Evolutionary conservation across 2,888 invertebrate genomes (phyloP).

Genomic region (Lithophane ornitopus): DNA sequence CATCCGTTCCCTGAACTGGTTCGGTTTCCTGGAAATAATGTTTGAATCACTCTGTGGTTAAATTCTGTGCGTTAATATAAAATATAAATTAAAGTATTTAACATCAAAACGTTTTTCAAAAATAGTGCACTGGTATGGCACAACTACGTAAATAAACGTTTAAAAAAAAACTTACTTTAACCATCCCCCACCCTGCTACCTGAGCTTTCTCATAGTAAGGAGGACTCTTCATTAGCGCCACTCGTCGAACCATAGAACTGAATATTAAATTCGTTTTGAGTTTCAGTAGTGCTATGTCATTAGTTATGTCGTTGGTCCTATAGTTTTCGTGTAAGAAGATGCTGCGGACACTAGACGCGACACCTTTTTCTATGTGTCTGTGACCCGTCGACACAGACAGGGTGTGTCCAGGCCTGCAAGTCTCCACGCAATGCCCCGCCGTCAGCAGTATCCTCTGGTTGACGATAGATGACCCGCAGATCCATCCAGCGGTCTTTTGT

Average conservation of each 20-base stretch:
- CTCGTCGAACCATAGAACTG: neutral
- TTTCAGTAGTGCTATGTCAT: neutral
- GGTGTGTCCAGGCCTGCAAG: accelerated
- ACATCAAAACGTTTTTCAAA: no score
- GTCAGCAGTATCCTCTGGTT: conserved; percentile 15
- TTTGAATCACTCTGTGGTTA: no score
- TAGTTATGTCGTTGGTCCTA: no score
- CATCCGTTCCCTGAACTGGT: no score
- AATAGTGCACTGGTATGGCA: no score
- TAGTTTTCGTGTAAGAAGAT: neutral
- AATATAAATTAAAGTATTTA: no score
- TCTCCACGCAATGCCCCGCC: neutral
- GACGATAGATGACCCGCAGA: conserved; percentile 8
- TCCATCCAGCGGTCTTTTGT: accelerated
- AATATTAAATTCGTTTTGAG: conserved; percentile 1
- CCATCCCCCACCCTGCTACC: conserved; percentile 21
- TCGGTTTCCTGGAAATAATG: no score
- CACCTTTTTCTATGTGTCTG: accelerated
- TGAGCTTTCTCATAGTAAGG: conserved; percentile 23
- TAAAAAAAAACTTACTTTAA: conserved; percentile 12
- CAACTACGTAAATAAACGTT: neutral
- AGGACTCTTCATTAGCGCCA: conserved; percentile 9
- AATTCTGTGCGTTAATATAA: no score
- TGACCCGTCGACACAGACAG: neutral
- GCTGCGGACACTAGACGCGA: neutral